These are phyloP conservation scores for Mamestra configurata DNA, from an alignment of 1,140 invertebrate genomes.

Conservation along the genomic window DNA sequence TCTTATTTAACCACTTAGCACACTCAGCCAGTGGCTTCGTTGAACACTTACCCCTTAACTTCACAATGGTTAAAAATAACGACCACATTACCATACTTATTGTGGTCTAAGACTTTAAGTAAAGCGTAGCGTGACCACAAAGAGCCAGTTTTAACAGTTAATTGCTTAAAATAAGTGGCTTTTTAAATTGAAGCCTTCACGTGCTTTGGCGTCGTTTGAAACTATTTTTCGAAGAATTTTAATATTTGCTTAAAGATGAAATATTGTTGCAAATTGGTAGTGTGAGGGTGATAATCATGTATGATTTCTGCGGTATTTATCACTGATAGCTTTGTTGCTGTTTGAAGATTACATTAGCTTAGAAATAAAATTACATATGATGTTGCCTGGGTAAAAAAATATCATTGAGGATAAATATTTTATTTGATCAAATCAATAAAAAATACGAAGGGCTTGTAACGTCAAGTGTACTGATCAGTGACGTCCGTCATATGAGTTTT, in stretches of 20 bases:
- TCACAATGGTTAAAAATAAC: neutral
- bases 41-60: slow-evolving; percentile 2
- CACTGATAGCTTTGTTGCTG: too few relatives aligned
- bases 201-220: slow-evolving; percentile 8
- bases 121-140: slow-evolving; percentile 20
- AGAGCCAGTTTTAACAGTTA: neutral
- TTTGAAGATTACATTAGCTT: too few relatives aligned
- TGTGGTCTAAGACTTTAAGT: neutral
- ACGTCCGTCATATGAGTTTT: too few relatives aligned
- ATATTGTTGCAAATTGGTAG: neutral
- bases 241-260: neutral
- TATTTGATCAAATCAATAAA: too few relatives aligned
- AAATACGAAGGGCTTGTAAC: too few relatives aligned
- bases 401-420: too few relatives aligned
- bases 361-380: too few relatives aligned
- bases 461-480: too few relatives aligned
- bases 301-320: too few relatives aligned
- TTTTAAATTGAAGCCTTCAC: slow-evolving; percentile 19
- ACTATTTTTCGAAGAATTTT: neutral
- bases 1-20: neutral
- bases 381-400: too few relatives aligned
- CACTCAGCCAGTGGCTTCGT: neutral
- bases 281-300: neutral
- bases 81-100: slow-evolving; percentile 22
- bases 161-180: slow-evolving; percentile 25